These are phyloP conservation scores for Sparus aurata DNA, from an alignment of 2,797 vertebrate species.

Conservation along the genomic window DNA sequence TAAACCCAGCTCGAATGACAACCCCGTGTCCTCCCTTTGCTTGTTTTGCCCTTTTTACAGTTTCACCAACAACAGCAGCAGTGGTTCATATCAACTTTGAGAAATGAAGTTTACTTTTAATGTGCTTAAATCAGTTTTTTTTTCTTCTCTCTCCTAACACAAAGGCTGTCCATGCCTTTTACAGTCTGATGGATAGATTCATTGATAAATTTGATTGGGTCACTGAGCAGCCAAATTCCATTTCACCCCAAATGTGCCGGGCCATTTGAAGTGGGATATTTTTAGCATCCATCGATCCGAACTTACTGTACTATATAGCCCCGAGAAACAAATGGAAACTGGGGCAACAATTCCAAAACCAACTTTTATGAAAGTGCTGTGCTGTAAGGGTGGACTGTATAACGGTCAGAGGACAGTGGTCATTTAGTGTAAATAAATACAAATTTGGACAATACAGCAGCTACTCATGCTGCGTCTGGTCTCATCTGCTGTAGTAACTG, in stretches of 20 bases:
- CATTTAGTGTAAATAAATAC: background rate
- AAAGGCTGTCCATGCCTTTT: constrained; percentile 11
- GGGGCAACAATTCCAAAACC: constrained; percentile 33
- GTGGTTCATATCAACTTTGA: background rate
- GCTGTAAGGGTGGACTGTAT: background rate
- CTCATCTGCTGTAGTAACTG: background rate
- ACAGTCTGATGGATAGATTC: constrained; percentile 32
- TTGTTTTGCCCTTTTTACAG: constrained; percentile 5
- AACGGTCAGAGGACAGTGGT: background rate
- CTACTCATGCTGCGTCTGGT: background rate
- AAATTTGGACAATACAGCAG: background rate
- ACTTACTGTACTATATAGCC: constrained; percentile 52
- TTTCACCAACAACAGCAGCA: constrained; percentile 12
- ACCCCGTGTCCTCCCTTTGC: constrained; percentile 39
- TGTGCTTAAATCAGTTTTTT: background rate
- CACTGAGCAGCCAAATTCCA: constrained; percentile 58
- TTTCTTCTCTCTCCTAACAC: background rate
- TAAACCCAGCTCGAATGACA: constrained; percentile 65
- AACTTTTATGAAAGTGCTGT: background rate
- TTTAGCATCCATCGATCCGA: constrained; percentile 53
- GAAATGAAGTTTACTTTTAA: constrained; percentile 1
- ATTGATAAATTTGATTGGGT: constrained; percentile 56
- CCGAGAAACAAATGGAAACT: constrained; percentile 34
- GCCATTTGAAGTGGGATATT: constrained; percentile 57
- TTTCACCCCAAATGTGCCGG: constrained; percentile 62